phyloP scores from a whole-genome alignment of 1,140 invertebrate genomes.

The Drepana arcuata region DNA sequence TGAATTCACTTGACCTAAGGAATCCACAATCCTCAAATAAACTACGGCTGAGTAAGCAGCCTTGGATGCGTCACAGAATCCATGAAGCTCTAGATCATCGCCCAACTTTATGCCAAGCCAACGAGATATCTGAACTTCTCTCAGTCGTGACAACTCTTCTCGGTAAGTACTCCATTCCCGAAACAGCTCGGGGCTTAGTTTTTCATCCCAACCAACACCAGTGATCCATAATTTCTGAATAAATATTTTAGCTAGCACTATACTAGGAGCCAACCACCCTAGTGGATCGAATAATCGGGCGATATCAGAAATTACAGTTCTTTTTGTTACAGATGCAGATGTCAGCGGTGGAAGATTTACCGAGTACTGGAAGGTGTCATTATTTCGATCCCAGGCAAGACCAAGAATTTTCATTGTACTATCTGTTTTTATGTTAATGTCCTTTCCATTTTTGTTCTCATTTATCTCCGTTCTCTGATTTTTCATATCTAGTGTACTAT shows the following conservation, averaged over 20 bases:
- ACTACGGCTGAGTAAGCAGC: slow-evolving; percentile 24
- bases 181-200: not conserved
- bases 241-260: slow-evolving; percentile 4
- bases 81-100: slow-evolving; percentile 13
- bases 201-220: slow-evolving; percentile 4
- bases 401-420: slow-evolving; percentile 5
- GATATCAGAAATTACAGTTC: slow-evolving; percentile 2
- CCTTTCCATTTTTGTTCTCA: not conserved
- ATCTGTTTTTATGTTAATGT: slow-evolving; percentile 3
- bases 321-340: slow-evolving; percentile 2
- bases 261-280: slow-evolving; percentile 4
- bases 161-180: slow-evolving; percentile 4
- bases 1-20: not conserved
- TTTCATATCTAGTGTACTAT: too few relatives aligned
- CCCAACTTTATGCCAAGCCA: not conserved
- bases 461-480: too few relatives aligned
- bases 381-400: slow-evolving; percentile 2
- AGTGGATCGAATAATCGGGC: slow-evolving; percentile 2
- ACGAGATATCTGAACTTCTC: not conserved
- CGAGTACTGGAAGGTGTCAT: slow-evolving; percentile 2
- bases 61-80: slow-evolving; percentile 29
- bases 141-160: not conserved
- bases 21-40: slow-evolving; percentile 14
- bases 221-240: slow-evolving; percentile 5
- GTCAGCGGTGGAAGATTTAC: not conserved